Base-by-base conservation (phyloP, 1,140 invertebrate species). In the Dysdera silvatica region DNA sequence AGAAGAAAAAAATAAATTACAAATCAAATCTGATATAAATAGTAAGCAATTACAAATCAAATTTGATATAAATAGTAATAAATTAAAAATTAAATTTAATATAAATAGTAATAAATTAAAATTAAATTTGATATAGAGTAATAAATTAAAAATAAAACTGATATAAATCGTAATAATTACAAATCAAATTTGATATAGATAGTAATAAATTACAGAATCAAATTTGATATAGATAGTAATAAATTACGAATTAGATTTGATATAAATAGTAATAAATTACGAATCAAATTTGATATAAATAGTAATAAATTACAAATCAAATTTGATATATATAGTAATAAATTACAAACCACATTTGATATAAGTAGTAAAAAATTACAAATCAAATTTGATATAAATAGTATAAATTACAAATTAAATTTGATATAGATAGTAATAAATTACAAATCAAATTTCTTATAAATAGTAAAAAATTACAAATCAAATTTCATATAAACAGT, bases 221-320 rank as follows among this genome's bases (percentile, higher is more conserved):
- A n/a, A n/a, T n/a, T n/a, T n/a, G n/a, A n/a, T n/a, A n/a, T n/a
- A 81, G 62, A 52, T 61, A 66, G 70, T 61, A 54, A 29, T 26
- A 35, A 31, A 28, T 32, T 1, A 45, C 43, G 8, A 18, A 18
- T 10, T 7, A 45, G 8, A 18, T 20, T 20, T 20, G 1, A 45
- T 45, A 18, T 18, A 45, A 14, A 18, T 45, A 16, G 7, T 45
- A 8, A 20, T 14, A 45, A 12, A 45, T 45, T 45, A 8, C 8
- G n/a, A n/a, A n/a, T 45, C 8, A 45, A 45, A 45, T 14, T 47
- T 20, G 23, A 47, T 10, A 47, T 47, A 47, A 47, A n/a, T n/a
- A n/a, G n/a, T n/a, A n/a, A n/a, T n/a, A n/a, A n/a, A n/a, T n/a
- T n/a, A n/a, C n/a, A n/a, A n/a, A n/a, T n/a, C n/a, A n/a, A n/a